Evolutionary conservation across 2,888 invertebrate genomes (phyloP).

Genomic region (Pseudococcus jackbeardsleyi): DNA sequence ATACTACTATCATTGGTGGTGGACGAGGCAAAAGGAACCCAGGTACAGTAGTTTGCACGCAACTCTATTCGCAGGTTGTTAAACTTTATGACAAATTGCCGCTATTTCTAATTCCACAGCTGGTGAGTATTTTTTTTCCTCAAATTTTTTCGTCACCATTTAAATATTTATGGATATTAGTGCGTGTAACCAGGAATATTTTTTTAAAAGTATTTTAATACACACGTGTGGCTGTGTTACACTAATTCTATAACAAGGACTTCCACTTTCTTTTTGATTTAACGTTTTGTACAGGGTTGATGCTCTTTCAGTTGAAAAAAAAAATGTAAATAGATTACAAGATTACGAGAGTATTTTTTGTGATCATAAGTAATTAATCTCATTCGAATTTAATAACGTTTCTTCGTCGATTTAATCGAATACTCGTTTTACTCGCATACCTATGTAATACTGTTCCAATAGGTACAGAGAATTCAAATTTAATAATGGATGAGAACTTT

Average conservation of each 20-base stretch:
- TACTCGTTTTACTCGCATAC: no score
- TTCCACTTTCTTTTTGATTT: conserved; percentile 5
- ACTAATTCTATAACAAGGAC: background rate
- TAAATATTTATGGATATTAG: no score
- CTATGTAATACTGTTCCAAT: no score
- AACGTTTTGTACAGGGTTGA: background rate
- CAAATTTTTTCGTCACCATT: background rate
- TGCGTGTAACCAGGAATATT: background rate
- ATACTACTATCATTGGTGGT: background rate
- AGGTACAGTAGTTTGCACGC: conserved; percentile 12
- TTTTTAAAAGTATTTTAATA: background rate
- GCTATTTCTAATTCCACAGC: background rate
- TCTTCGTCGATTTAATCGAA: no score
- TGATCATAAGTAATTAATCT: background rate
- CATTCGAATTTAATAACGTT: background rate
- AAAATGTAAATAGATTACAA: no score
- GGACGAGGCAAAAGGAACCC: background rate
- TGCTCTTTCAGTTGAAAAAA: background rate
- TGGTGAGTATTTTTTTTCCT: background rate
- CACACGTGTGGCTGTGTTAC: background rate
- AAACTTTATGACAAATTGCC: conserved; percentile 30
- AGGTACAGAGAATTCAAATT: no score
- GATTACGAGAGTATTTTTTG: background rate
- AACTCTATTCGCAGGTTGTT: conserved; percentile 28
- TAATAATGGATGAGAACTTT: no score